phyloP scores from a whole-genome alignment of 2,797 vertebrate species.

The Craterocephalus amniculus region DNA sequence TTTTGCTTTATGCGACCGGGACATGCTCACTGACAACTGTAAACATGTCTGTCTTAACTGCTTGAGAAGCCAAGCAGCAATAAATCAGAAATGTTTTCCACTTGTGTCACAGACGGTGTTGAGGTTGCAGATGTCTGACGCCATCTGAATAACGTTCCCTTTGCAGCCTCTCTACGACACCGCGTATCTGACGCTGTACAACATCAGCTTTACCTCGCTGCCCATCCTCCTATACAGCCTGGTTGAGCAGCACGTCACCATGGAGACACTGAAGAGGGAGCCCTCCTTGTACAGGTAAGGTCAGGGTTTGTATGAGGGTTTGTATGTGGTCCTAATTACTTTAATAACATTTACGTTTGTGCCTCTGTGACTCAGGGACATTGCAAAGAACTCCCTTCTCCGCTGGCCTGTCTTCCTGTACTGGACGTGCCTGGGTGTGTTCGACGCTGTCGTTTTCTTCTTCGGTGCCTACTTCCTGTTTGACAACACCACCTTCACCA shows the following conservation, averaged over 20 bases:
- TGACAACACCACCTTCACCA: conserved; percentile 94
- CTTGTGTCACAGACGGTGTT: background rate
- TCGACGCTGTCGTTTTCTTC: conserved; percentile 96
- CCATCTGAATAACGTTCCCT: conserved; percentile 22
- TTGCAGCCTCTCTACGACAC: conserved; percentile 96
- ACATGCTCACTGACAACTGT: background rate
- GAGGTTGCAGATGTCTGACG: conserved; percentile 7
- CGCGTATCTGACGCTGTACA: conserved; percentile 97
- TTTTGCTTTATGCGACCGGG: background rate
- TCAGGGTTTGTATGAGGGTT: fast-evolving
- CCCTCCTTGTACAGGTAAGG: conserved; percentile 92
- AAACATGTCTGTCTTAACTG: background rate
- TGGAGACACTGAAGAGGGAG: conserved; percentile 91
- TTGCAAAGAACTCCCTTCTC: conserved; percentile 95
- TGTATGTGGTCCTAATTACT: background rate
- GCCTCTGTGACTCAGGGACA: conserved; percentile 82
- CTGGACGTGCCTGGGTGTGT: conserved; percentile 97
- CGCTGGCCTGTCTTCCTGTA: conserved; percentile 95
- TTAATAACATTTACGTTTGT: background rate
- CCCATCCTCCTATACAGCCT: conserved; percentile 97
- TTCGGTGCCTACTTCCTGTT: conserved; percentile 99
- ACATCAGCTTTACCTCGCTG: conserved; percentile 99
- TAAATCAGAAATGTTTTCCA: background rate
- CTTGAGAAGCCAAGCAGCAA: background rate
- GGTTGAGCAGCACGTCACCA: conserved; percentile 93